These are phyloP conservation scores for Mactromeris polynyma DNA, from an alignment of 2,888 invertebrate species.

Conservation along the genomic window DNA sequence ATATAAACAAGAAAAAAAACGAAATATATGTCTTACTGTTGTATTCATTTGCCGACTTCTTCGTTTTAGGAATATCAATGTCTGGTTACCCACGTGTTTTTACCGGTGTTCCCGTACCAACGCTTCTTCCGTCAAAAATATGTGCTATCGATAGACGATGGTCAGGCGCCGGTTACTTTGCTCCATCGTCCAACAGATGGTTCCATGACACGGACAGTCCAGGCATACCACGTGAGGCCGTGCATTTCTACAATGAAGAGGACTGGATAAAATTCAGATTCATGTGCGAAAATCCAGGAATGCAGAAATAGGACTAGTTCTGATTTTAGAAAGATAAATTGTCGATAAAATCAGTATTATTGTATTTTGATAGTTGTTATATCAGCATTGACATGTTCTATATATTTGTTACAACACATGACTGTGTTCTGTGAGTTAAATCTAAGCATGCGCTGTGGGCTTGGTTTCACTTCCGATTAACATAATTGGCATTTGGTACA, in stretches of 20 bases:
- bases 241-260: conserved; percentile 83
- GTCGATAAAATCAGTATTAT: neutral
- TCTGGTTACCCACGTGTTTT: conserved; percentile 76
- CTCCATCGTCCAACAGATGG: conserved; percentile 79
- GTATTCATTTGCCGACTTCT: neutral
- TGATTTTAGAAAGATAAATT: neutral
- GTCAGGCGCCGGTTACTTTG: conserved; percentile 81
- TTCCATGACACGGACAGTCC: conserved; percentile 80
- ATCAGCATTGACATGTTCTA: neutral
- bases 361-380: neutral
- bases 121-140: conserved; percentile 76
- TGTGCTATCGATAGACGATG: conserved; percentile 77
- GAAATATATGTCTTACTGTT: no score
- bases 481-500: neutral
- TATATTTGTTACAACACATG: neutral
- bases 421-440: neutral
- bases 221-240: conserved; percentile 78
- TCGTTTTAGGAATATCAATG: conserved; percentile 76
- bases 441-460: neutral
- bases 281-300: conserved; percentile 74
- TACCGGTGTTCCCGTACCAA: conserved; percentile 79
- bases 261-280: conserved; percentile 84
- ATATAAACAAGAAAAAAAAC: no score
- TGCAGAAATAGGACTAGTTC: conserved; percentile 24
- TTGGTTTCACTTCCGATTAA: neutral